Base-by-base conservation (phyloP, 2,888 invertebrate species). In the Notodromas monacha region DNA sequence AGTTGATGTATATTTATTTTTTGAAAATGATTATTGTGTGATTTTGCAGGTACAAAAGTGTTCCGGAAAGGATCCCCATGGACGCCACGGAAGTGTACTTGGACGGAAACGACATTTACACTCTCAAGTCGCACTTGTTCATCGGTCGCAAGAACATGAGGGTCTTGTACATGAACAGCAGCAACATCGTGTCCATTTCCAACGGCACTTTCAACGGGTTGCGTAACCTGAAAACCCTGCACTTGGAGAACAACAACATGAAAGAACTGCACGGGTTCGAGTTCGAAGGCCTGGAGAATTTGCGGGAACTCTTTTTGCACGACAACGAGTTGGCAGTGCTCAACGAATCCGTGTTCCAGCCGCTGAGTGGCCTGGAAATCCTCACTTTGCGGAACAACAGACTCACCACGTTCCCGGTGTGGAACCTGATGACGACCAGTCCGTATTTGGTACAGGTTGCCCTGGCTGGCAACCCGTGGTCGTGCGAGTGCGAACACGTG, bases 11-110 rank as follows among this genome's bases (percentile, higher is more conserved):
- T n/a, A n/a, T n/a, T n/a, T n/a, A n/a, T n/a, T n/a, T n/a, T n/a
- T n/a, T n/a, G n/a, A n/a, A n/a, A n/a, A n/a, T n/a, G n/a, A n/a
- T n/a, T n/a, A n/a, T n/a, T n/a, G n/a, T n/a, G n/a, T n/a, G n/a
- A n/a, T n/a, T n/a, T n/a, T n/a, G n/a, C n/a, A 34, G 33, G 31
- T 34, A 33, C 30, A 31, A 4, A 30, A 34, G 14, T 31, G 54
- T 74, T 39, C 73, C 73, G 12, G 67, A 68, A 38, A 63, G 65
- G 51, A 68, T 79, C 45, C 77, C 77, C 6, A 76, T 77, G 73
- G 73, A 74, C 45, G 69, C 74, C 34, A 74, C 76, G n/a, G 66
- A 72, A 45, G 56, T 77, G 38, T 72, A 70, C 45, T 55, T 79
- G 36, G 74, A 74, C 47, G 74, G 74, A 36, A 73, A 76, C 49